Evolutionary conservation across 2,113 vertebrate genomes (phyloP).

Genomic region (Coregonus clupeaformis): DNA sequence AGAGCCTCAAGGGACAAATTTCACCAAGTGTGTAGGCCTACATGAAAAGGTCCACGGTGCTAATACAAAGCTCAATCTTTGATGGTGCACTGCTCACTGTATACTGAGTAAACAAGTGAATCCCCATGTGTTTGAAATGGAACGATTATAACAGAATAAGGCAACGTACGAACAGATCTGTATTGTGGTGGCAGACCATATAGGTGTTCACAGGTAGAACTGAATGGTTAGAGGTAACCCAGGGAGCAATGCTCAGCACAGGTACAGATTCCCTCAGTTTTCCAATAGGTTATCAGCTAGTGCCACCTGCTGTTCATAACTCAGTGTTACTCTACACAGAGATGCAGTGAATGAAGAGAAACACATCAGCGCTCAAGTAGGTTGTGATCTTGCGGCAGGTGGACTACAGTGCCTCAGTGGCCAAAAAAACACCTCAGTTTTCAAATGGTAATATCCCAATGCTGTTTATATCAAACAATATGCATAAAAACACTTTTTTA

Average conservation of each 20-base stretch:
- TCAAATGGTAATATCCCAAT: neutral
- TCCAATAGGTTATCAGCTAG: slow-evolving; percentile 16
- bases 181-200: too few relatives aligned
- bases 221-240: too few relatives aligned
- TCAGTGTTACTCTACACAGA: neutral
- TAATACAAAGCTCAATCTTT: too few relatives aligned
- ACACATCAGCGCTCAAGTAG: neutral
- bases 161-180: too few relatives aligned
- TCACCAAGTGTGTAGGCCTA: too few relatives aligned
- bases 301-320: slow-evolving; percentile 56
- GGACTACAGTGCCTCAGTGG: slow-evolving; percentile 36
- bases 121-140: too few relatives aligned
- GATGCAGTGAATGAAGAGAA: neutral
- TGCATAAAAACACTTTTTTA: neutral
- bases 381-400: neutral
- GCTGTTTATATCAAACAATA: neutral
- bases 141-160: too few relatives aligned
- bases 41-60: too few relatives aligned
- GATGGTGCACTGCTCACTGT: too few relatives aligned
- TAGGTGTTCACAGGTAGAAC: too few relatives aligned
- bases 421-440: neutral
- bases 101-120: too few relatives aligned
- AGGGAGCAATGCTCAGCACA: neutral
- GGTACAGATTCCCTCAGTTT: neutral
- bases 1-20: too few relatives aligned